phyloP scores from a whole-genome alignment of 1,140 invertebrate genomes.

The Cepaea nemoralis region DNA sequence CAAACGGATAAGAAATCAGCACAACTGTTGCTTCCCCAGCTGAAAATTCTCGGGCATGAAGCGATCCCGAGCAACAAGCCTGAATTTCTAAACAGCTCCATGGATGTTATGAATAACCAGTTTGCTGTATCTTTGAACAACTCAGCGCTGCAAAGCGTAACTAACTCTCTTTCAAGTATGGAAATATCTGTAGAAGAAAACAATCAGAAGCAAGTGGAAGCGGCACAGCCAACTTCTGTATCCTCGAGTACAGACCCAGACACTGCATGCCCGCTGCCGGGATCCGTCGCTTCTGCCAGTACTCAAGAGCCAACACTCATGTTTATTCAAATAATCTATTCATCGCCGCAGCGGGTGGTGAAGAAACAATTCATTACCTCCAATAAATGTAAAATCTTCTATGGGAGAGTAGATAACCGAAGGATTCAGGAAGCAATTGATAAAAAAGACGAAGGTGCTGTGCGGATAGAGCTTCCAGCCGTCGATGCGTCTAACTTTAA shows the following conservation, averaged over 20 bases:
- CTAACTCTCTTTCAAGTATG: not conserved
- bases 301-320: too few species aligned
- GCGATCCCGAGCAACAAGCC: too few species aligned
- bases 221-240: not conserved
- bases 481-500: not conserved
- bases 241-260: not conserved
- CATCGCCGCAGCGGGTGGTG: not conserved
- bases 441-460: not conserved
- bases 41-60: too few species aligned
- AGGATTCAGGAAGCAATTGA: not conserved
- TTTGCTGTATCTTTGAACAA: too few species aligned
- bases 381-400: not conserved
- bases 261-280: not conserved
- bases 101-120: too few species aligned
- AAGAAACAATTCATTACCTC: not conserved
- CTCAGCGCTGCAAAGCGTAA: too few species aligned
- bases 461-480: not conserved
- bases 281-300: not conserved
- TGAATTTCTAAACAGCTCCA: too few species aligned
- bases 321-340: not conserved
- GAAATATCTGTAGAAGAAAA: not conserved
- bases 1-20: too few species aligned
- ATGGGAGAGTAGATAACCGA: not conserved
- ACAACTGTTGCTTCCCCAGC: too few species aligned
- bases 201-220: not conserved